A percentile compares a stretch with the other conserved stretches of the same genome.
phyloP scores from a whole-genome alignment of 2,888 invertebrate genomes.

The Eucera pruinosa region DNA sequence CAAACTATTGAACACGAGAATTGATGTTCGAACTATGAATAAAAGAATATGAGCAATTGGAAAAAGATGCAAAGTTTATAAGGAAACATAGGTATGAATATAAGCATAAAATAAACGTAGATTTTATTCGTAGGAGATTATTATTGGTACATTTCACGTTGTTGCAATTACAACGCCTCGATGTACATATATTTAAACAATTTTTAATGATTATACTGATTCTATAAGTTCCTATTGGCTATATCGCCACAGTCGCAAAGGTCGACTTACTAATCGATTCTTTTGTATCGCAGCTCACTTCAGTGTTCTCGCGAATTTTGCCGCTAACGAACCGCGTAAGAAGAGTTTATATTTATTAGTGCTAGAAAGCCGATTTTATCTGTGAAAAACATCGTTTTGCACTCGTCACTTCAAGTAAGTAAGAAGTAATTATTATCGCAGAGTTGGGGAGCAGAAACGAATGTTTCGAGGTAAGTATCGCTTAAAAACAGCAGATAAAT shows the following conservation, averaged over 20 bases:
- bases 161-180: slow-evolving; percentile 26
- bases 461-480: not conserved
- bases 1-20: no score
- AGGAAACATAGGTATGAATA: no score
- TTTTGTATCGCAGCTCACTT: not conserved
- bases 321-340: not conserved
- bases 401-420: not conserved
- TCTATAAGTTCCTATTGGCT: not conserved
- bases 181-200: slow-evolving; percentile 29
- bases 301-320: no score
- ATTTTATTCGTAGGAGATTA: slow-evolving; percentile 9
- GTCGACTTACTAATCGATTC: not conserved
- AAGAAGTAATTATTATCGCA: not conserved
- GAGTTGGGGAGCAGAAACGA: not conserved
- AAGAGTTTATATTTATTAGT: not conserved
- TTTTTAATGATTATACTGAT: slow-evolving; percentile 16
- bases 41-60: no score
- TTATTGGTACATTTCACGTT: slow-evolving; percentile 23
- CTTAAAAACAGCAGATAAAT: not conserved
- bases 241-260: not conserved
- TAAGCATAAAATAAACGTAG: no score
- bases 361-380: not conserved
- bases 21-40: no score
- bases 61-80: no score
- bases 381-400: not conserved